Evolutionary conservation across 2,797 vertebrate genomes (phyloP).

Genomic region (Austrolebias charrua): DNA sequence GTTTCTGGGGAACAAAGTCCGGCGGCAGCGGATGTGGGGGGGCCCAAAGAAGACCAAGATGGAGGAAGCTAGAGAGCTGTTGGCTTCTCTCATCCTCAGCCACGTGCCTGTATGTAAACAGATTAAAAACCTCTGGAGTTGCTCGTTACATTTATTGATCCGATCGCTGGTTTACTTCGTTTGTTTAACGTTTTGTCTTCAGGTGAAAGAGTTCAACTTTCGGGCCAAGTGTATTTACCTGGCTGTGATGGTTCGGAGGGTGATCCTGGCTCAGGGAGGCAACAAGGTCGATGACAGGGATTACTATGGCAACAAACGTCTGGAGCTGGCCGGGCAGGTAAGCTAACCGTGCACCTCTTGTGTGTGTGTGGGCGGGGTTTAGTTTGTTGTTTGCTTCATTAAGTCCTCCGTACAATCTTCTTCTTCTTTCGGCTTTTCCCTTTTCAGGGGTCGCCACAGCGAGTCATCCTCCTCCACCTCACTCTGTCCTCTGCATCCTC

Average conservation of each 20-base stretch:
- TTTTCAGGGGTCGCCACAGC: too few relatives aligned
- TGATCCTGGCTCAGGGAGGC: constrained; percentile 95
- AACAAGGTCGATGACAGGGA: constrained; percentile 98
- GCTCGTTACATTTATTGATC: background rate
- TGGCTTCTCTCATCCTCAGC: constrained; percentile 94
- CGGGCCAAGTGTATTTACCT: constrained; percentile 96
- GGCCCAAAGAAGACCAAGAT: constrained; percentile 98
- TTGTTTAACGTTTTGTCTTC: constrained; percentile 5
- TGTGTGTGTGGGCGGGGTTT: constrained; percentile 2
- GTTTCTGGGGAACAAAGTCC: constrained; percentile 97
- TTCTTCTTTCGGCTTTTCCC: too few relatives aligned
- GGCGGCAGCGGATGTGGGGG: constrained; percentile 97
- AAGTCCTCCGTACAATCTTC: too few relatives aligned
- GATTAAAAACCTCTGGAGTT: background rate
- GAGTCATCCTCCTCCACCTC: too few relatives aligned
- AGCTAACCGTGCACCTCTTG: background rate
- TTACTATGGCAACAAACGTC: constrained; percentile 97
- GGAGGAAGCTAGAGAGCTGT: constrained; percentile 95
- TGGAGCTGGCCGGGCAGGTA: constrained; percentile 98
- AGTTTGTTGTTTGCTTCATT: constrained; percentile 10
- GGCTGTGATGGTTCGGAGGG: constrained; percentile 97
- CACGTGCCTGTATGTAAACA: constrained; percentile 88
- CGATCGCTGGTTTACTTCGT: background rate
- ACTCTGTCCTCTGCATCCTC: too few relatives aligned
- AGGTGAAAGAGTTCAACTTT: constrained; percentile 99